Conservation (phyloP, 2,113 vertebrate genomes). For the Gavia stellata region DNA sequence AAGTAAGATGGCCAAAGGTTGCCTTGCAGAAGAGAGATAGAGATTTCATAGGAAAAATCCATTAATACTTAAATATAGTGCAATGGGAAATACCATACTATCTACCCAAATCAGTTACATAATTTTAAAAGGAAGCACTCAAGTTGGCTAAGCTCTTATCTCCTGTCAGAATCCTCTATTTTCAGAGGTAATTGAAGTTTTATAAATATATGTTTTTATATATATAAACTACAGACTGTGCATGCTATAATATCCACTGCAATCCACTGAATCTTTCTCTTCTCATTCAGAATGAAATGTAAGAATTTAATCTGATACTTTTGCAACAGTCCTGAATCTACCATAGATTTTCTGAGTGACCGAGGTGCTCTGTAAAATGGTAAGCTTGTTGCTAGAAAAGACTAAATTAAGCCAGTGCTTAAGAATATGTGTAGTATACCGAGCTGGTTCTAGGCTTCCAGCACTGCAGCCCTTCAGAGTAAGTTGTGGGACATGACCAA, state of each 20-base stretch:
- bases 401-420: background rate
- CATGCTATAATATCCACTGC: background rate
- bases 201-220: background rate
- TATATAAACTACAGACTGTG: background rate
- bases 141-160: conserved; percentile 14
- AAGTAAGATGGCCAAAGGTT: conserved; percentile 26
- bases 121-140: conserved; percentile 49
- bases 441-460: background rate
- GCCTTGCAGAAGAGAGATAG: conserved; percentile 42
- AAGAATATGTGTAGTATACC: background rate
- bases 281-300: background rate
- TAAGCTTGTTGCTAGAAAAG: background rate
- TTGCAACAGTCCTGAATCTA: background rate
- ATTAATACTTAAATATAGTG: conserved; percentile 50
- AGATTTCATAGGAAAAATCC: conserved; percentile 48
- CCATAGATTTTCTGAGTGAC: background rate
- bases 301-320: background rate
- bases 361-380: background rate
- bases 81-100: conserved; percentile 41
- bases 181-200: conserved; percentile 43
- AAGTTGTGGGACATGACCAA: background rate
- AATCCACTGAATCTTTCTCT: background rate
- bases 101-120: conserved; percentile 39
- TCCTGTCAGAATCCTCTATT: conserved; percentile 24
- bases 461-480: background rate